Evolutionary conservation across 92 coral and sea anemone species (phyloP), one percentile per base, ranked within the genome.

Genomic region (Phenganax stokvisi): DNA sequence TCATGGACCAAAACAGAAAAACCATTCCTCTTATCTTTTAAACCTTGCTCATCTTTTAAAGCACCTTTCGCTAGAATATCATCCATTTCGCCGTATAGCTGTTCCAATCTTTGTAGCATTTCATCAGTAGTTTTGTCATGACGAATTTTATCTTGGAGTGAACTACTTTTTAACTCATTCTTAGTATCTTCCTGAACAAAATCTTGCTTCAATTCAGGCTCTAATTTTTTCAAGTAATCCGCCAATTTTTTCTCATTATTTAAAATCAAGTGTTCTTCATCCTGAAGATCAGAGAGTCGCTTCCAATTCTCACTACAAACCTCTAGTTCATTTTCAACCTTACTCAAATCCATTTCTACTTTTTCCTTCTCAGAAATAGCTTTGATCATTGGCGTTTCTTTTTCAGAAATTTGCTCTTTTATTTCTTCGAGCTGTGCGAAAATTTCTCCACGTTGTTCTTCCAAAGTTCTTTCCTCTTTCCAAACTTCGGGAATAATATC

Each of bases 401-500:
- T 63, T 64, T 79, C 59, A 4, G 47, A 25, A 56, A 79, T 63
- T 53, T 63, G 52, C 11, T 79, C 55, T 56, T 29, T 47, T 51
- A 62, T 52, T 47, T 79, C 62, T n/a, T 59, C 63, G 55, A 79
- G 57, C 60, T 28, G 60, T 7, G 74, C 63, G 25, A 62, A 54
- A 37, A 54, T 62, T 73, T 86, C 81, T 47, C 54, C 60, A 31
- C 62, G 81, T 51, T 63, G 37, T 55, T 74, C 29, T 13, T 80
- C 59, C 9, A 82, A 12, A 11, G 12, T 12, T 12, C 67, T 55
- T 61, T 80, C 83, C 30, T 72, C 72, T 7, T 72, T 68, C 51
- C 73, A 79, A 8, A 92, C 86, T 57, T 89, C 97, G 29, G 92
- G 98, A 27, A 94, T 90, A 70, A 90, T 91, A 16, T 90, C 80